Evolutionary conservation across 2,888 invertebrate species (phyloP).

Genomic region (Hyposoter didymator): DNA sequence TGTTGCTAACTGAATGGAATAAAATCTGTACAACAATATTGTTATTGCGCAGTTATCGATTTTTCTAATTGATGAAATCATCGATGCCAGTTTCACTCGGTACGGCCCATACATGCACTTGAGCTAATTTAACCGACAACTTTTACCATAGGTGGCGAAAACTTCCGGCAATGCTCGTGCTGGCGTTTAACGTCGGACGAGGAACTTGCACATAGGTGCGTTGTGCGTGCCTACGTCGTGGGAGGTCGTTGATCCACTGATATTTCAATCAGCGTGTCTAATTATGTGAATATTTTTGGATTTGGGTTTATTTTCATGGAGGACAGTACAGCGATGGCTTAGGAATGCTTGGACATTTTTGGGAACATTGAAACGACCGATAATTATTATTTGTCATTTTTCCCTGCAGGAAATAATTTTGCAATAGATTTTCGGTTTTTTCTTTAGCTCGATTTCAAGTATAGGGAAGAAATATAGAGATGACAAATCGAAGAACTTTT

Average conservation of each 20-base stretch:
- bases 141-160: conserved; percentile 21
- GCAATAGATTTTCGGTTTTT: not conserved
- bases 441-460: not conserved
- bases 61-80: not conserved
- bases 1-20: not conserved
- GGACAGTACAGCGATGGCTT: not conserved
- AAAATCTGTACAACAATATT: not conserved
- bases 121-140: conserved; percentile 16
- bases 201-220: conserved; percentile 25
- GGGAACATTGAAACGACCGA: not conserved
- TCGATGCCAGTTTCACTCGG: not conserved
- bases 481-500: not conserved
- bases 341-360: not conserved
- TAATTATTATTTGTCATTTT: not conserved
- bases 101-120: not conserved
- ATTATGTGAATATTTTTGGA: not conserved
- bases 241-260: conserved; percentile 57
- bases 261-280: conserved; percentile 23
- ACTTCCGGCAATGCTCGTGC: conserved; percentile 53
- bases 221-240: conserved; percentile 11
- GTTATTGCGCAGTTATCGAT: not conserved
- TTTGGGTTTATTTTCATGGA: not conserved
- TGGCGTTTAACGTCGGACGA: conserved; percentile 10
- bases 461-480: not conserved
- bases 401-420: not conserved